Conservation (phyloP, 2,797 vertebrate species). For the Falco peregrinus region DNA sequence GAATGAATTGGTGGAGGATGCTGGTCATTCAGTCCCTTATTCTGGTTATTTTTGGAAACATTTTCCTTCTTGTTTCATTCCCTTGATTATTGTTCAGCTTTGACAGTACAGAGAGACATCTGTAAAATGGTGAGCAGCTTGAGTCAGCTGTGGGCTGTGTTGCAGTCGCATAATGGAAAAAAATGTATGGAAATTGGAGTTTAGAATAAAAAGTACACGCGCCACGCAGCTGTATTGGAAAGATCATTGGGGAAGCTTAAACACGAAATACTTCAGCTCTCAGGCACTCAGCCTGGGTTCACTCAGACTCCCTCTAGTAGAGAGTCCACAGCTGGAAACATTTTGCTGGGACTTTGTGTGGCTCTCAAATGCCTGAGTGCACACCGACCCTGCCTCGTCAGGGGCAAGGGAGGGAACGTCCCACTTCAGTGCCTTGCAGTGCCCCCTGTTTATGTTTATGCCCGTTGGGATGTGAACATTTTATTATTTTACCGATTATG, state of each 20-base stretch:
- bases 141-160: background rate
- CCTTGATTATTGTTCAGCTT: background rate
- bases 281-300: background rate
- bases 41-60: background rate
- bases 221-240: background rate
- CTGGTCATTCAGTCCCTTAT: background rate
- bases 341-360: background rate
- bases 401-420: rapidly evolving
- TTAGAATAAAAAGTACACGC: background rate
- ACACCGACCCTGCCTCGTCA: background rate
- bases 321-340: background rate
- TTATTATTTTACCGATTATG: background rate
- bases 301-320: background rate
- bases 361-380: background rate
- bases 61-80: constrained; percentile 12
- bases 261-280: background rate
- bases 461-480: background rate
- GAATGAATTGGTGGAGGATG: background rate
- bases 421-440: background rate
- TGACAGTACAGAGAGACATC: background rate
- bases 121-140: background rate
- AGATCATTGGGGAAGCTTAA: background rate
- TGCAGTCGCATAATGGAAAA: background rate
- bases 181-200: background rate
- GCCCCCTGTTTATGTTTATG: background rate